Evolutionary conservation across 2,888 invertebrate species (phyloP), one percentile per base, ranked within the genome.

Genomic region (Pardosa pseudoannulata): DNA sequence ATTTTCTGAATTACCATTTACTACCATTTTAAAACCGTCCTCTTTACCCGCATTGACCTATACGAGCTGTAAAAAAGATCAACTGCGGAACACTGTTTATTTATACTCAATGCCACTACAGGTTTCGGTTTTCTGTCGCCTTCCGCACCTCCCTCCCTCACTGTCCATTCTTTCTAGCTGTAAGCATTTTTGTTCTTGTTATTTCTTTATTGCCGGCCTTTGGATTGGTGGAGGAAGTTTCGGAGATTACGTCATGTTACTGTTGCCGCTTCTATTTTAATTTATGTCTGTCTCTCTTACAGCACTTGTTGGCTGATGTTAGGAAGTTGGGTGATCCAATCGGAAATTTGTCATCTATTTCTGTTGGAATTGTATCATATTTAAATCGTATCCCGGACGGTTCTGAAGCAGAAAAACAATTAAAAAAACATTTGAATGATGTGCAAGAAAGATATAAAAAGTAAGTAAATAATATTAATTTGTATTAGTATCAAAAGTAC

Each of bases 401-500:
- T 32, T 72, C 78, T 16, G 81, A 88, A 23, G 36, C 72, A 0
- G 72, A 64, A 72, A 76, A 36, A 39, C 83, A 83, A 2, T 67
- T 89, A n/a, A 76, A 74, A 62, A 76, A 87, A 23, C 86, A 88
- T 41, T 31, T 88, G 16, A 50, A 70, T n/a, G 71, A 72, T 32
- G 50, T 88, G 0, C 78, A 74, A n/a, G 67, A 81, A 0, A 68
- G 89, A 73, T 78, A 89, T 64, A 32, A 81, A 46, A 83, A 82
- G 89, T 89, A 81, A 88, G 85, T n/a, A n/a, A n/a, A n/a, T n/a
- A n/a, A n/a, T n/a, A n/a, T n/a, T n/a, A n/a, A n/a, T n/a, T n/a
- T n/a, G n/a, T n/a, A n/a, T n/a, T n/a, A n/a, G n/a, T n/a, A n/a
- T n/a, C n/a, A n/a, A n/a, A n/a, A n/a, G n/a, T n/a, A n/a, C n/a